Evolutionary conservation across 2,888 invertebrate species (phyloP), one percentile per base, ranked within the genome.

Genomic region (Leptinotarsa rubiginosa): DNA sequence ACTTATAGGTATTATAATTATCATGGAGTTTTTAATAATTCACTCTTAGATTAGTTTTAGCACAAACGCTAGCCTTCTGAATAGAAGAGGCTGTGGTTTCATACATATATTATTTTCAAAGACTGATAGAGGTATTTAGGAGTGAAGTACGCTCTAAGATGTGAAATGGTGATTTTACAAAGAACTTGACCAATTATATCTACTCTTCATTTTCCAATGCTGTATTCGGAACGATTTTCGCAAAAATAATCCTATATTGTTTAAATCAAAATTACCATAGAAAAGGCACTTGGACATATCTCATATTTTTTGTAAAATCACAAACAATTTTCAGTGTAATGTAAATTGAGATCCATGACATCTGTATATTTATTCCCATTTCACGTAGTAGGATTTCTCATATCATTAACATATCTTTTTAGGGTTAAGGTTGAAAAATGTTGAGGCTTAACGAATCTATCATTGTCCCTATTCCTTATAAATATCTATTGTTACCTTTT

Each of bases 341-440:
- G 13, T 56, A 56, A 22, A n/a, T 31, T 31, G 13, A 62, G n/a
- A 62, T 31, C 41, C 62, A 62, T 62, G 62, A 62, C 62, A 62
- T 62, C 41, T 31, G 31, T 20, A 62, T 41, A 25, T 62, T 41
- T 62, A 31, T 62, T 31, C 62, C 41, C 10, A 62, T 62, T 62
- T 62, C 62, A 25, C 16, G 22, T 56, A 15, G 20, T 56, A 56
- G 22, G 16, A 25, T 56, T 56, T 56, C 13, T 13, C 62, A 62
- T 62, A 62, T 62, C 62, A 62, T 41, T 41, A 62, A 62, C 62
- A 62, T 62, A 62, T 62, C 31, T n/a, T 31, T n/a, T 10, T 56
- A 41, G 62, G n/a, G n/a, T 62, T 41, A 41, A 62, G 56, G 56
- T 56, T 12, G 41, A 56, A 22, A 22, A 56, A 22, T 16, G 56